phyloP scores from a whole-genome alignment of 1,140 invertebrate species.

The Hypothenemus hampei region DNA sequence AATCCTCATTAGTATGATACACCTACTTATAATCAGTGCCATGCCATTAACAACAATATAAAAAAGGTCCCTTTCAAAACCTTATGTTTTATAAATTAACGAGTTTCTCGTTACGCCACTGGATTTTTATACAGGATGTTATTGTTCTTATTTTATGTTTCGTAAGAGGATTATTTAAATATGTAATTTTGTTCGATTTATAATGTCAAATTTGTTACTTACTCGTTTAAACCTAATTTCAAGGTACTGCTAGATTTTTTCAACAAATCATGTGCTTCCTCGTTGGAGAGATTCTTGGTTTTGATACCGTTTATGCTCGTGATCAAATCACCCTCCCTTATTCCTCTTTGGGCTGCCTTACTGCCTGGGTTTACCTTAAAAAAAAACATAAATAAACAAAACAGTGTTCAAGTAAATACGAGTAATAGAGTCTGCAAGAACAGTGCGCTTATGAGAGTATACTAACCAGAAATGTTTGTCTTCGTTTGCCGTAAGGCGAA shows the following conservation, averaged over 20 bases:
- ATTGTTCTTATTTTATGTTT: no score
- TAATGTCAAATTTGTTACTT: conserved; percentile 46
- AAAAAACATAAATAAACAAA: no score
- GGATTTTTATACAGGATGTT: no score
- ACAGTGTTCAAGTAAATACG: background rate
- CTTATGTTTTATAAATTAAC: no score
- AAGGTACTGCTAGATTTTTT: conserved; percentile 65
- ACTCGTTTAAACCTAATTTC: conserved; percentile 71
- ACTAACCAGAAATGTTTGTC: conserved; percentile 43
- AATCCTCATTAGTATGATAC: conserved; percentile 21
- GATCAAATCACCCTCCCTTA: conserved; percentile 75
- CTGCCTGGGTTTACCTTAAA: conserved; percentile 76
- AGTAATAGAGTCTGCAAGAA: no score
- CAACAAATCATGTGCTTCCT: conserved; percentile 68
- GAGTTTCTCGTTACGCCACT: no score
- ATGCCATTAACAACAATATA: no score
- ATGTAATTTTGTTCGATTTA: no score
- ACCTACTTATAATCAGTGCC: conserved; percentile 8
- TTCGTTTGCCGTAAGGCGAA: conserved; percentile 56
- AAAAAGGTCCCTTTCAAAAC: no score
- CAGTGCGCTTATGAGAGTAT: no score
- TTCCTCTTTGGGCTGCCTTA: conserved; percentile 69
- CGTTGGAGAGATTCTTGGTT: conserved; percentile 65
- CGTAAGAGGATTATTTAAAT: no score
- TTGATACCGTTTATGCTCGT: conserved; percentile 70